Percentiles rank a stretch among this genome's conserved stretches.
Conservation (phyloP, 2,797 vertebrate genomes). For the Pampus argenteus region DNA sequence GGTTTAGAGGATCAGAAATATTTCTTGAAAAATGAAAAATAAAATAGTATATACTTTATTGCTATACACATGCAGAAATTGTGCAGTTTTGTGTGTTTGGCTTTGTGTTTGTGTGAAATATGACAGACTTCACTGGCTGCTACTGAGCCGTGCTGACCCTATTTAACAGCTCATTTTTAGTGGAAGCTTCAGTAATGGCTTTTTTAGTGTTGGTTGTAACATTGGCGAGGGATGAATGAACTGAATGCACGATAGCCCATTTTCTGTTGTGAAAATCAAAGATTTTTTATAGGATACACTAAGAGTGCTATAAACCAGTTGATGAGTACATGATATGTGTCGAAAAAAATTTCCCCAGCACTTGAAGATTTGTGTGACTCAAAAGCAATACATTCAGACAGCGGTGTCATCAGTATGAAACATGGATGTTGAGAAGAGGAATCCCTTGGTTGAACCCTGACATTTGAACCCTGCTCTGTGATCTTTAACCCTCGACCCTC, state of each 20-base stretch:
- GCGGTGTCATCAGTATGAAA: slow-evolving; percentile 16
- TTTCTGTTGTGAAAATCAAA: slow-evolving; percentile 51
- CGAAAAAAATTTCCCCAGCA: slow-evolving; percentile 18
- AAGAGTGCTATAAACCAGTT: slow-evolving; percentile 46
- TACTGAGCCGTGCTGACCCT: slow-evolving; percentile 56
- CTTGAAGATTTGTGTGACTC: slow-evolving; percentile 12
- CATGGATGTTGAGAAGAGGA: slow-evolving; percentile 17
- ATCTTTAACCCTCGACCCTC: slow-evolving; percentile 48
- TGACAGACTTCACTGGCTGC: slow-evolving; percentile 31
- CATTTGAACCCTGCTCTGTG: slow-evolving; percentile 54
- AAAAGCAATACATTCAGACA: slow-evolving; percentile 18
- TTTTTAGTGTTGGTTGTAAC: slow-evolving; percentile 66
- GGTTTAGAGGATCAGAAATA: neutral
- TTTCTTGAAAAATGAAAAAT: slow-evolving; percentile 6
- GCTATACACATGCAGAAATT: neutral
- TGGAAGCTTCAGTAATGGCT: slow-evolving; percentile 55
- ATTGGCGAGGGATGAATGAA: slow-evolving; percentile 52
- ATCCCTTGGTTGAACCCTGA: slow-evolving; percentile 47
- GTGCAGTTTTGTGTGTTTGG: slow-evolving; percentile 9
- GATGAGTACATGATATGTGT: slow-evolving; percentile 46
- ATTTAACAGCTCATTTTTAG: slow-evolving; percentile 65
- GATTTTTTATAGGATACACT: slow-evolving; percentile 49
- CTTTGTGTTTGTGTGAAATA: slow-evolving; percentile 29
- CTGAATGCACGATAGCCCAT: slow-evolving; percentile 24
- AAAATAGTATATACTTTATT: neutral